Conservation (phyloP, 2,113 vertebrate genomes). For the Cygnus atratus region DNA sequence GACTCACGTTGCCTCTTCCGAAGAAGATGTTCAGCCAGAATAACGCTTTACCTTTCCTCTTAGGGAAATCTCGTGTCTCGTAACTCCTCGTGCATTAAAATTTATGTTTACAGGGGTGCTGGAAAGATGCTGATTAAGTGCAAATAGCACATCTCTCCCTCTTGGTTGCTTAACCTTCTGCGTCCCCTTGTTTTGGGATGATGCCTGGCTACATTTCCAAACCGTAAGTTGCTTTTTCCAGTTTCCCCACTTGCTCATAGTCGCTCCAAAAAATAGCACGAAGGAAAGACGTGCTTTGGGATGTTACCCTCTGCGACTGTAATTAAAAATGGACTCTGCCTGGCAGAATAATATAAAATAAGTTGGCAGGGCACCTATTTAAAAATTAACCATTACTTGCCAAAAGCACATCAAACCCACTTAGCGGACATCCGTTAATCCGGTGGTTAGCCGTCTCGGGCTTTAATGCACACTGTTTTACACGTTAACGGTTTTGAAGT, state of each 20-base stretch:
- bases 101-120: background rate
- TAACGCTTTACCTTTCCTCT: background rate
- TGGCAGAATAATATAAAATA: conserved; percentile 35
- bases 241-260: background rate
- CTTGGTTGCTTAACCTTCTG: background rate
- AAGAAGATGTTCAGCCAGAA: background rate
- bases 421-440: conserved; percentile 91
- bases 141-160: background rate
- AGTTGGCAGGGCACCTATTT: conserved; percentile 44
- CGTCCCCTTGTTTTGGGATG: background rate
- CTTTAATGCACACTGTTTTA: conserved; percentile 90
- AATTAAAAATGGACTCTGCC: conserved; percentile 53
- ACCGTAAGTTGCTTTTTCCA: background rate
- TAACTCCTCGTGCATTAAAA: background rate
- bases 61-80: background rate
- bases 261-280: background rate
- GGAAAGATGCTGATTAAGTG: background rate
- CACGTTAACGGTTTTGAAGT: conserved; percentile 90
- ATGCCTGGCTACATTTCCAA: background rate
- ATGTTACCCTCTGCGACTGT: background rate
- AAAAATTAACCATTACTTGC: conserved; percentile 76
- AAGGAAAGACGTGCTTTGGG: background rate
- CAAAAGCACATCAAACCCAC: conserved; percentile 80
- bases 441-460: conserved; percentile 81
- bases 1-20: background rate